A percentile compares a stretch with the other conserved stretches of the same genome.
These are phyloP conservation scores for Coelinius sp. DNA, from an alignment of 2,888 invertebrate genomes.

Conservation along the genomic window DNA sequence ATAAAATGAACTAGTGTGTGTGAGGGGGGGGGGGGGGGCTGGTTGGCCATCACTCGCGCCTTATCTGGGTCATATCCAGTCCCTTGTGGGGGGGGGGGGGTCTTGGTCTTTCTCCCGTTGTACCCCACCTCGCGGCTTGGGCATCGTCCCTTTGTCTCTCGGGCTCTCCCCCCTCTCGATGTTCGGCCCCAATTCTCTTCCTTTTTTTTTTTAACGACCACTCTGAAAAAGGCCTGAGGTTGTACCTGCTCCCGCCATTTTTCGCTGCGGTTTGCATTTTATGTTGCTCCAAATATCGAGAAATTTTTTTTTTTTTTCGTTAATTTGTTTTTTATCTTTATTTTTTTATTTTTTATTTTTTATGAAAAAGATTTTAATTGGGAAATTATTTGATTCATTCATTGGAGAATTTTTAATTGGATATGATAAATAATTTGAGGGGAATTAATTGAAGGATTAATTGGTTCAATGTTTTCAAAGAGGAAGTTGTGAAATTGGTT, in stretches of 20 bases:
- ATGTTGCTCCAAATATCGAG: conserved; percentile 6
- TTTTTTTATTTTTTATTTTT: background rate
- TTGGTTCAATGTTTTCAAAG: no score
- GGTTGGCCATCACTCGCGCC: conserved; percentile 21
- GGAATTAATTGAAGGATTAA: background rate
- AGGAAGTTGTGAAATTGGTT: no score
- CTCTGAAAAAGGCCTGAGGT: conserved; percentile 16
- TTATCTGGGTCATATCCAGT: conserved; percentile 27
- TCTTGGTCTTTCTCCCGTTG: conserved; percentile 38
- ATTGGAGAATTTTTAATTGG: background rate
- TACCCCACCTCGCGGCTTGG: conserved; percentile 37
- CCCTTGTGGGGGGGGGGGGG: background rate
- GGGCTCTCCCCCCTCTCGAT: conserved; percentile 47
- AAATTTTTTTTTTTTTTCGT: no score
- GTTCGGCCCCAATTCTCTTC: conserved; percentile 29
- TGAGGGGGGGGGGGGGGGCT: background rate
- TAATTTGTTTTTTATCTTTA: background rate
- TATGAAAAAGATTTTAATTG: no score
- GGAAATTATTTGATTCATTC: background rate
- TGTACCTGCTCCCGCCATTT: conserved; percentile 12
- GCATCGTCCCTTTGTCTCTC: conserved; percentile 56
- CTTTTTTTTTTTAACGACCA: background rate
- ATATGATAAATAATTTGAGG: background rate
- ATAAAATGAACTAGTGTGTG: background rate
- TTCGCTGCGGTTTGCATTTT: background rate